Evolutionary conservation across 2,888 invertebrate species (phyloP).

Genomic region (Drosophila maculinotata): DNA sequence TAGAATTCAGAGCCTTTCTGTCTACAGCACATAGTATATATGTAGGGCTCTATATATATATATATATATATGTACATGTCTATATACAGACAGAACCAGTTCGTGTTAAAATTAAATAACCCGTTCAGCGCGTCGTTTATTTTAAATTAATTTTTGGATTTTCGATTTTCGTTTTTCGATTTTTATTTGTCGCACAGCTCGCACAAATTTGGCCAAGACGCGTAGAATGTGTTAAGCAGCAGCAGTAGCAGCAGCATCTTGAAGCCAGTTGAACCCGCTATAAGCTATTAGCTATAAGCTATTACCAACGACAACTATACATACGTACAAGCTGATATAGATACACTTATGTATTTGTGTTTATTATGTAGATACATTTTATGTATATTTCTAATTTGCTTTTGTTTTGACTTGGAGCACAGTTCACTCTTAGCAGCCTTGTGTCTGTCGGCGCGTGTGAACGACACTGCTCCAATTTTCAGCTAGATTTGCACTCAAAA

Average conservation of each 20-base stretch:
- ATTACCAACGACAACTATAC: neutral
- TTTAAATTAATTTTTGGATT: constrained; percentile 66
- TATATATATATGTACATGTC: constrained; percentile 5
- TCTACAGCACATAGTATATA: constrained; percentile 30
- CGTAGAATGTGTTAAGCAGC: constrained; percentile 63
- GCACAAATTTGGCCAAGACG: constrained; percentile 56
- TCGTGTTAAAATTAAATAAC: constrained; percentile 65
- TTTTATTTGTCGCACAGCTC: constrained; percentile 53
- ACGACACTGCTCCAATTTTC: constrained; percentile 66
- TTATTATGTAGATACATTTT: constrained; percentile 40
- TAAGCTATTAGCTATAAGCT: constrained; percentile 23
- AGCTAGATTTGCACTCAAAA: constrained; percentile 57
- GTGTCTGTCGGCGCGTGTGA: constrained; percentile 69
- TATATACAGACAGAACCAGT: constrained; percentile 55
- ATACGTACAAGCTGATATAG: neutral
- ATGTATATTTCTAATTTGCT: constrained; percentile 63
- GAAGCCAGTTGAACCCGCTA: constrained; percentile 38
- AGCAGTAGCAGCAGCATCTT: constrained; percentile 15
- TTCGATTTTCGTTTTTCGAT: constrained; percentile 32
- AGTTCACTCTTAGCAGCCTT: constrained; percentile 55
- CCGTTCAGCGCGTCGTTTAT: constrained; percentile 56
- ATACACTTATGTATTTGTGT: constrained; percentile 4
- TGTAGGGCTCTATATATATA: constrained; percentile 9
- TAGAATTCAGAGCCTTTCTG: constrained; percentile 56
- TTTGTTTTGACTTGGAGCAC: constrained; percentile 53